Conservation (phyloP, 2,113 vertebrate species). For the Albula goreensis region DNA sequence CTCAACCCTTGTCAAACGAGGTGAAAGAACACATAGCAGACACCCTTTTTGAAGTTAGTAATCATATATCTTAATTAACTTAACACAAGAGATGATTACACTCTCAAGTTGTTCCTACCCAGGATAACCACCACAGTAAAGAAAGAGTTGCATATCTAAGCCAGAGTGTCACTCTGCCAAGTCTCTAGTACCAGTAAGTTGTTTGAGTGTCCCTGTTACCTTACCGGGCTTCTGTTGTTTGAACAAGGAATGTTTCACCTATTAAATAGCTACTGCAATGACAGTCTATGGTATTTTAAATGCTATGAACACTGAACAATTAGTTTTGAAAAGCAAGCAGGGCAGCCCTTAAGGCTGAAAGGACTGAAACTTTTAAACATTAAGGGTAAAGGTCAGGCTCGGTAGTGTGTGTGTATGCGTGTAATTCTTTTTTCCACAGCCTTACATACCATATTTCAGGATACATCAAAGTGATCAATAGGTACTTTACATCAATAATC, state of each 20-base stretch:
- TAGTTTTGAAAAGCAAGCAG: conserved; percentile 70
- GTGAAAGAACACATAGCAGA: neutral
- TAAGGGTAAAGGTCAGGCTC: conserved; percentile 30
- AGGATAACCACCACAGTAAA: neutral
- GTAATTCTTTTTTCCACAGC: neutral
- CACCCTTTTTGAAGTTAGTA: neutral
- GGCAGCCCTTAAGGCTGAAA: conserved; percentile 60
- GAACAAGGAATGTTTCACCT: conserved; percentile 68
- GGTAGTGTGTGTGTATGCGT: conserved; percentile 33
- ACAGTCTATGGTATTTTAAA: conserved; percentile 66
- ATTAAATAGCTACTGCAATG: conserved; percentile 76
- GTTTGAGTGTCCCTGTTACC: conserved; percentile 68
- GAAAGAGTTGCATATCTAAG: neutral
- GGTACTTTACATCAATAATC: neutral
- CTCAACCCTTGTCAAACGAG: neutral
- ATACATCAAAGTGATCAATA: neutral
- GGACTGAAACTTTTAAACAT: conserved; percentile 52
- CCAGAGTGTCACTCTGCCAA: conserved; percentile 46
- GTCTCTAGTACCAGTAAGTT: conserved; percentile 25
- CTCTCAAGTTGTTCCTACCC: neutral
- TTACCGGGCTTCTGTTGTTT: conserved; percentile 64
- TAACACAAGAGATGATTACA: neutral
- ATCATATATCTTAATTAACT: neutral
- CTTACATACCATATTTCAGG: neutral
- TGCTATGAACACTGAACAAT: conserved; percentile 68